Base-by-base conservation (phyloP, 1,140 invertebrate genomes). In the Trialeurodes vaporariorum region DNA sequence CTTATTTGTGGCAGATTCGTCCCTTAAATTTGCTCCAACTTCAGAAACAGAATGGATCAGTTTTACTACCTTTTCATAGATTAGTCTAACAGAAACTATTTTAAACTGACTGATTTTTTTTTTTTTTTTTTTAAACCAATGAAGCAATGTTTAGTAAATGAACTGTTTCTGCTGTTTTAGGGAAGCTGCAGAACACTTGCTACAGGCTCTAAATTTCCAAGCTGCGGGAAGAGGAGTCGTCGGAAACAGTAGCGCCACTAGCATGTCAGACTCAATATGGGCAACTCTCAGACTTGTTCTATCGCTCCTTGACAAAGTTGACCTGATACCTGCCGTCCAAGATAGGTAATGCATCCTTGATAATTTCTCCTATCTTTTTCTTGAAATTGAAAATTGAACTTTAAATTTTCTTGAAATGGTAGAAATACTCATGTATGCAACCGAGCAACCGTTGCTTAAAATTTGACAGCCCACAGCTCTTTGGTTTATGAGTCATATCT, bases 191-290 rank as follows among this genome's bases (percentile, higher is more conserved):
- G 95, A 98, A 79, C 96, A 99, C 80, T 90, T 98, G 71, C 75
- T 99, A 25, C 87, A 87, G 21, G 95, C 96, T 0, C 81, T 99
- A 11, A 96, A 96, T 80, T 89, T 96, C 78, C 96, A 98, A 81
- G 85, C 88, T 22, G 85, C 89, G 74, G 92, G 90, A 27, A 85
- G 78, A 78, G 87, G 79, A 67, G 78, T 73, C 68, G 81, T 74
- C 73, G 81, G 77, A 27, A 80, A 77, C 40, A 70, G 34, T 49
- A 17, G 34, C 17, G 70, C 70, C 65, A 70, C 71, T 23, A 71
- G 82, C 67, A 93, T 94, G 89, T 97, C 94, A 0, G 88, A 93
- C 70, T 92, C 91, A 27, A 96, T 98, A 78, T 98, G 96, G 96
- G 89, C 88, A 25, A 97, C 93, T 1, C 80, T 98, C 34, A 85